Evolutionary conservation across 2,888 invertebrate genomes (phyloP).

Genomic region (Synanthedon andrenaeformis): DNA sequence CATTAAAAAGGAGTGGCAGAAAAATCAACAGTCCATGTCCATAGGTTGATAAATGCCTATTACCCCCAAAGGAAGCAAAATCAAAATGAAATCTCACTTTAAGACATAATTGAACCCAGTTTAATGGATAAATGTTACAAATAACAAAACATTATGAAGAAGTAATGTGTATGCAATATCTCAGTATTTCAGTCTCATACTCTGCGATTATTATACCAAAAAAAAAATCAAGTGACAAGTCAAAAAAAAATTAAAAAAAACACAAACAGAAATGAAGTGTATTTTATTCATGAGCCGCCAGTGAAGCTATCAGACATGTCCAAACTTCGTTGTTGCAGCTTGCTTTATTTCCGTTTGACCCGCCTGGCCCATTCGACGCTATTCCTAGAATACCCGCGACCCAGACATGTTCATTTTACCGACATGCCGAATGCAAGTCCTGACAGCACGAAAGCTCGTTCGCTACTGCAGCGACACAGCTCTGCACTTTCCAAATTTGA

Average conservation of each 20-base stretch:
- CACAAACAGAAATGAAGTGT: conserved; percentile 36
- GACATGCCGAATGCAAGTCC: conserved; percentile 57
- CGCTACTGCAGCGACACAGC: conserved; percentile 47
- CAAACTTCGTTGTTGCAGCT: conserved; percentile 59
- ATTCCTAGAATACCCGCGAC: conserved; percentile 47
- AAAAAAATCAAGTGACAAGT: conserved; percentile 17
- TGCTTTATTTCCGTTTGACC: conserved; percentile 67
- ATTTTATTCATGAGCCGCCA: conserved; percentile 59
- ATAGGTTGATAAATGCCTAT: no score
- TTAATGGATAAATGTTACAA: no score
- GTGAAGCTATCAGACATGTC: conserved; percentile 59
- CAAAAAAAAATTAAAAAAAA: conserved; percentile 16
- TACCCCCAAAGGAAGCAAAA: no score
- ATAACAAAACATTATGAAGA: no score
- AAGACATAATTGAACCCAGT: no score
- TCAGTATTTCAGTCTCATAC: no score
- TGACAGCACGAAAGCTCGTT: conserved; percentile 37
- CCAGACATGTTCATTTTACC: conserved; percentile 58
- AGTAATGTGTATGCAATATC: no score
- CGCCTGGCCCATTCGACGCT: conserved; percentile 58
- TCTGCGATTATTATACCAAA: no score
- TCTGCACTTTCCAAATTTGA: conserved; percentile 59
- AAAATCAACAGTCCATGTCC: no score
- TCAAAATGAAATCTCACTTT: no score
- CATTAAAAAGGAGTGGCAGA: no score